These are phyloP conservation scores for Agelastica alni DNA, from an alignment of 2,888 invertebrate genomes.

Conservation along the genomic window DNA sequence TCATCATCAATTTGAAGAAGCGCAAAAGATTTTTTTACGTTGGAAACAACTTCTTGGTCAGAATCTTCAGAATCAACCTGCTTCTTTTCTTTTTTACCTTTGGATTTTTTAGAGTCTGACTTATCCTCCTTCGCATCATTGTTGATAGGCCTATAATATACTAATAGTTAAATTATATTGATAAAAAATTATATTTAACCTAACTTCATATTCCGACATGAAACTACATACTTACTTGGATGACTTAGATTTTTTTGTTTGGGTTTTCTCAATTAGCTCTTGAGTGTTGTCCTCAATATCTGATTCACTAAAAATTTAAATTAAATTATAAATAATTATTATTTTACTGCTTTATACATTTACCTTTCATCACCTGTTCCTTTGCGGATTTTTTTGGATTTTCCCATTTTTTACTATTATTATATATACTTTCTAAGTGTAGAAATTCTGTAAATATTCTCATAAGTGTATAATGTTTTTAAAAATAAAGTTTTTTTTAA, in stretches of 20 bases:
- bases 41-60: conserved; percentile 54
- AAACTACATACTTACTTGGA: conserved; percentile 48
- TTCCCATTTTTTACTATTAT: conserved; percentile 65
- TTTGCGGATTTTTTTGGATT: conserved; percentile 82
- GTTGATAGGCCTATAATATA: background rate
- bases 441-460: conserved; percentile 43
- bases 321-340: conserved; percentile 45
- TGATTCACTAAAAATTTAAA: conserved; percentile 63
- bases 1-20: conserved; percentile 69
- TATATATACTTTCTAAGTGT: conserved; percentile 36
- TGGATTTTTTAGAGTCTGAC: conserved; percentile 37
- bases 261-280: conserved; percentile 47
- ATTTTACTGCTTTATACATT: conserved; percentile 42
- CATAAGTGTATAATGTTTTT: conserved; percentile 45
- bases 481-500: conserved; percentile 23
- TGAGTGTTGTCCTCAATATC: conserved; percentile 56
- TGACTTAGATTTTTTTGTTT: conserved; percentile 47
- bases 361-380: conserved; percentile 76
- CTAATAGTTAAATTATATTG: no score
- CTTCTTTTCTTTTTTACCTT: conserved; percentile 52
- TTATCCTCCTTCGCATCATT: conserved; percentile 7
- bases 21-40: conserved; percentile 61
- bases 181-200: no score
- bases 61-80: conserved; percentile 52
- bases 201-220: no score